Base-by-base conservation (phyloP, 2,888 invertebrate species). In the Chouioia cunea region DNA sequence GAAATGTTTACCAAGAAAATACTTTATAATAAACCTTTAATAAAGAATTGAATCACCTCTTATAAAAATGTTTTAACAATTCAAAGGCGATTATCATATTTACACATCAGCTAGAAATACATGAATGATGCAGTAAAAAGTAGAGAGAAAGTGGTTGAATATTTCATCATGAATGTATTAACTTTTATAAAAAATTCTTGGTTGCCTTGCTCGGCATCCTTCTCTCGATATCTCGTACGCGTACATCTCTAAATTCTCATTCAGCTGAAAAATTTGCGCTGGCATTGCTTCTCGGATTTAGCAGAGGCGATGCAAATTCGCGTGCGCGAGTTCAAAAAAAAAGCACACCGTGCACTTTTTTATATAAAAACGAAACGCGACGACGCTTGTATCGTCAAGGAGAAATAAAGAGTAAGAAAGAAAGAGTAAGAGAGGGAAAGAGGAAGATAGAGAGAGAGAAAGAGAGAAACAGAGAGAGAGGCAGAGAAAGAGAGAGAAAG, bases 281-380 rank as follows among this genome's bases (percentile, higher is more conserved):
- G 23, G 50, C 46, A n/a, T 44, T 59, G 52, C 15, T 18, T n/a
- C 47, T 54, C 36, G 44, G 18, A 65, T 60, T 59, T 59, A 36
- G 46, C 54, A 18, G 18, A 48, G 15, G 44, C 12, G 46, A 57
- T 59, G 18, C 47, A 36, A 71, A 63, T 71, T 67, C 64, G 52
- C 50, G 15, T 15, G 46, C 27, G 22, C 56, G 50, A 15, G 23
- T n/a, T n/a, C 16, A 10, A 44, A 50, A 27, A 22, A 23, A 3
- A 48, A 50, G 20, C 27, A 36, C 6, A 36, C 4, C 50, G 20
- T 18, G 22, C 3, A 10, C 22, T 62, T 62, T n/a, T 36, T 36
- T 10, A 36, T 62, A 57, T 63, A 67, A 68, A 64, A 71, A 53
- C 63, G 48, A 53, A 58, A 56, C 57, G 44, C 1, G 43, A 48